Base-by-base conservation (phyloP, 1,140 invertebrate genomes). In the Panagrolaimus sp. region DNA sequence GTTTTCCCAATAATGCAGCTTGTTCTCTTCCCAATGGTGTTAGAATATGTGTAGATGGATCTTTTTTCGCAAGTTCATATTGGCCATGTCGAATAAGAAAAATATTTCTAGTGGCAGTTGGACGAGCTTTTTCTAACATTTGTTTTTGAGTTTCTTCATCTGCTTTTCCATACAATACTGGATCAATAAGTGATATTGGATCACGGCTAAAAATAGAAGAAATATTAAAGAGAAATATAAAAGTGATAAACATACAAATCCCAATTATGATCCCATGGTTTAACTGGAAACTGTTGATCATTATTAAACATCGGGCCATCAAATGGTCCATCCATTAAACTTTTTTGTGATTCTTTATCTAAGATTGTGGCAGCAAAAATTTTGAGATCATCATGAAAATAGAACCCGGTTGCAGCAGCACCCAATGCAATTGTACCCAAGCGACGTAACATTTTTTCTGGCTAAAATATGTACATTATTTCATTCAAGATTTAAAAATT, bases 51-150 rank as follows among this genome's bases (percentile, higher is more conserved):
- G n/a, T 16, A 27, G 27, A 20, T 8, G 51, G 51, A 57, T 71
- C 62, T 25, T 78, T 67, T 14, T 64, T 73, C 14, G 82, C 70
- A 16, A 79, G 51, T n/a, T 74, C 66, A 64, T 81, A 81, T 64
- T 76, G 93, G 0, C 95, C 95, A 85, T 98, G 95, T 44, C 95
- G 87, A 72, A 98, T 90, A 7, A 98, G 86, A 73, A 98, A 87
- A 42, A 98, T 82, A 84, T 97, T 90, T 44, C 94, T 85, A 0
- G 88, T 87, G 3, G 89, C 89, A 81, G 87, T 92, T 1, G 91
- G 84, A 71, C 86, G 89, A 5, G 85, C 74, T 63, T 83, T 78
- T 43, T 65, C 66, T 16, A 82, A 13, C 73, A 83, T 72, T 65
- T 80, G 67, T 61, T 75, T 69, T n/a, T 61, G 46, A 43, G 63